A percentile compares a stretch with the other conserved stretches of the same genome.
These are phyloP conservation scores for Benthosema pterotum DNA, from an alignment of 2,797 vertebrate species.

Conservation along the genomic window DNA sequence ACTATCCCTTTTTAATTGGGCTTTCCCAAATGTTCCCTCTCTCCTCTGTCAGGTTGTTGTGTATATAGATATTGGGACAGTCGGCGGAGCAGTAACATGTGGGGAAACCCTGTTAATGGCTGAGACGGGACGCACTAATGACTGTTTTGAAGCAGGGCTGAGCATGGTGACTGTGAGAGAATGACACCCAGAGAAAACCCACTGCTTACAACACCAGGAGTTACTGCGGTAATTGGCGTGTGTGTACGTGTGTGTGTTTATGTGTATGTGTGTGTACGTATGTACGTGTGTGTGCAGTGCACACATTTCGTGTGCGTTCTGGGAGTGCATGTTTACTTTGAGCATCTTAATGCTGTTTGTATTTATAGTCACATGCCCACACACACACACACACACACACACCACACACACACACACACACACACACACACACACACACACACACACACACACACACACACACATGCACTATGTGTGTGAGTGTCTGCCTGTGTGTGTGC, in stretches of 20 bases:
- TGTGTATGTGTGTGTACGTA: neutral
- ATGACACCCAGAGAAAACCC: slow-evolving; percentile 32
- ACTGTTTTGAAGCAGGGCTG: slow-evolving; percentile 32
- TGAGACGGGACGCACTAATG: slow-evolving; percentile 57
- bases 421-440: no score
- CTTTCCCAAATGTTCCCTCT: no score
- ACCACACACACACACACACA: no score
- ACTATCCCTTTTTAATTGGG: no score
- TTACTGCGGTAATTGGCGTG: slow-evolving; percentile 45
- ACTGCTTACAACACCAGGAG: slow-evolving; percentile 8
- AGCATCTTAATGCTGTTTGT: slow-evolving; percentile 33
- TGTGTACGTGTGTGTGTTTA: slow-evolving; percentile 10
- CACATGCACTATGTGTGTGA: slow-evolving; percentile 29
- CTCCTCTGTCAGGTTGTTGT: neutral
- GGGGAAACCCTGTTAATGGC: slow-evolving; percentile 40
- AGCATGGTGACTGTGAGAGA: slow-evolving; percentile 19
- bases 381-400: no score
- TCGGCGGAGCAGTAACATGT: slow-evolving; percentile 20
- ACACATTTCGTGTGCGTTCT: neutral
- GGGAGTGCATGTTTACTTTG: slow-evolving; percentile 44
- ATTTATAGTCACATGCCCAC: slow-evolving; percentile 46
- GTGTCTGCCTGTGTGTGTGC: slow-evolving; percentile 22
- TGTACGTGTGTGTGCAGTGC: neutral
- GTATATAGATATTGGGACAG: slow-evolving; percentile 7
- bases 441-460: no score